Percentiles rank a stretch among this genome's conserved stretches.
phyloP scores from a whole-genome alignment of 2,113 vertebrate genomes.

The Ahaetulla prasina region DNA sequence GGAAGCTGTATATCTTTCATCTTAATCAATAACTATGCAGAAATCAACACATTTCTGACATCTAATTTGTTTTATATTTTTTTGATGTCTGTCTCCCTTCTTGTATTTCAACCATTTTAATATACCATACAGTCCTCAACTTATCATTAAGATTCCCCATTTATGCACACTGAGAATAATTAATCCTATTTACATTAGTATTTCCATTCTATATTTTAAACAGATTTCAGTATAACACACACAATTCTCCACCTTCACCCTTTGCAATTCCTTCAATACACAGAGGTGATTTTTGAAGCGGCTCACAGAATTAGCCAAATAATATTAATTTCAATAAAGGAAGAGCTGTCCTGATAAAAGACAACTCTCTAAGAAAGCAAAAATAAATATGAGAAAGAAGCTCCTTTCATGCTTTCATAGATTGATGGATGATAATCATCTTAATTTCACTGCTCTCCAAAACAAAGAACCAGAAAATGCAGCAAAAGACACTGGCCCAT shows the following conservation, averaged over 20 bases:
- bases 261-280: slow-evolving; percentile 49
- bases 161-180: slow-evolving; percentile 47
- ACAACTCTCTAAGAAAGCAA: slow-evolving; percentile 83
- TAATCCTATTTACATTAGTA: slow-evolving; percentile 57
- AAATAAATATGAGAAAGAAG: slow-evolving; percentile 83
- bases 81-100: not conserved
- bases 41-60: slow-evolving; percentile 48
- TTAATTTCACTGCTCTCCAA: slow-evolving; percentile 91
- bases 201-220: slow-evolving; percentile 56
- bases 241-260: slow-evolving; percentile 41
- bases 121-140: slow-evolving; percentile 40
- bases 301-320: slow-evolving; percentile 77
- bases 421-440: slow-evolving; percentile 93
- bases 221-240: slow-evolving; percentile 63
- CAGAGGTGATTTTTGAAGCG: slow-evolving; percentile 75
- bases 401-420: slow-evolving; percentile 83
- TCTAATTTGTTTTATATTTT: slow-evolving; percentile 14
- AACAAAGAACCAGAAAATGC: slow-evolving; percentile 88
- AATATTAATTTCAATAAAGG: slow-evolving; percentile 84
- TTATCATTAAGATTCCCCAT: slow-evolving; percentile 45
- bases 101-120: slow-evolving; percentile 16
- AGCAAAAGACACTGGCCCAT: slow-evolving; percentile 91
- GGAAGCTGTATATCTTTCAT: slow-evolving; percentile 64
- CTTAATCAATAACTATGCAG: slow-evolving; percentile 64
- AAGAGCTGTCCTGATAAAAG: slow-evolving; percentile 82